phyloP scores from a whole-genome alignment of 1,140 invertebrate species.

The Zaprionus vittiger region DNA sequence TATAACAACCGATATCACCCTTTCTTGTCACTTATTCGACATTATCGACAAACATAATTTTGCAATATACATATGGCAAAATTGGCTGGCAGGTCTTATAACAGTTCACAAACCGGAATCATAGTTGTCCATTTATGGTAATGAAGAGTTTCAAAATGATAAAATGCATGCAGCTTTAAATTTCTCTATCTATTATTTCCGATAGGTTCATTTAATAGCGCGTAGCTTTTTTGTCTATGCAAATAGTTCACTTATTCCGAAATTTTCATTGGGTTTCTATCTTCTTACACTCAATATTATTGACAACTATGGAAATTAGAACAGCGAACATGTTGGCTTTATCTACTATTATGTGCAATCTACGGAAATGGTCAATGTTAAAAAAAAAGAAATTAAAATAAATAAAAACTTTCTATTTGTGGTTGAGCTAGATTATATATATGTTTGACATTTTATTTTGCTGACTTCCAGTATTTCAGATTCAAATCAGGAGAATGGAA shows the following conservation, averaged over 20 bases:
- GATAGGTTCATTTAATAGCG: slow-evolving; percentile 33
- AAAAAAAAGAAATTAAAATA: not conserved
- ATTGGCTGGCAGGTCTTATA: not conserved
- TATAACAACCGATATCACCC: slow-evolving; percentile 49
- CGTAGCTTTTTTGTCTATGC: slow-evolving; percentile 22
- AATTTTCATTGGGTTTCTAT: slow-evolving; percentile 36
- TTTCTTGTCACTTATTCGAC: slow-evolving; percentile 44
- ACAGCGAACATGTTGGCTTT: slow-evolving; percentile 6
- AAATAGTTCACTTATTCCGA: slow-evolving; percentile 3
- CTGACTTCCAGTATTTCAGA: too few species aligned
- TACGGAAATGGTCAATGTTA: slow-evolving; percentile 18
- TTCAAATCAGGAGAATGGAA: too few species aligned
- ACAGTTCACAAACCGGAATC: slow-evolving; percentile 45
- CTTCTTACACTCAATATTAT: slow-evolving; percentile 14
- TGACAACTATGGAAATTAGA: not conserved
- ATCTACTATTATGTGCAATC: slow-evolving; percentile 27
- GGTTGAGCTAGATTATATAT: too few species aligned
- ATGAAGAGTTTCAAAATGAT: not conserved
- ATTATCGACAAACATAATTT: slow-evolving; percentile 18
- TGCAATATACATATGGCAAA: slow-evolving; percentile 25
- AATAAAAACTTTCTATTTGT: too few species aligned
- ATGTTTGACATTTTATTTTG: too few species aligned
- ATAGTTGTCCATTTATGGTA: slow-evolving; percentile 36
- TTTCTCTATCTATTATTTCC: slow-evolving; percentile 1
- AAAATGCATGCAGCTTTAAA: not conserved